A percentile compares a stretch with the other conserved stretches of the same genome.
Evolutionary conservation across 2,113 vertebrate genomes (phyloP).

Genomic region (Salvelinus namaycush): DNA sequence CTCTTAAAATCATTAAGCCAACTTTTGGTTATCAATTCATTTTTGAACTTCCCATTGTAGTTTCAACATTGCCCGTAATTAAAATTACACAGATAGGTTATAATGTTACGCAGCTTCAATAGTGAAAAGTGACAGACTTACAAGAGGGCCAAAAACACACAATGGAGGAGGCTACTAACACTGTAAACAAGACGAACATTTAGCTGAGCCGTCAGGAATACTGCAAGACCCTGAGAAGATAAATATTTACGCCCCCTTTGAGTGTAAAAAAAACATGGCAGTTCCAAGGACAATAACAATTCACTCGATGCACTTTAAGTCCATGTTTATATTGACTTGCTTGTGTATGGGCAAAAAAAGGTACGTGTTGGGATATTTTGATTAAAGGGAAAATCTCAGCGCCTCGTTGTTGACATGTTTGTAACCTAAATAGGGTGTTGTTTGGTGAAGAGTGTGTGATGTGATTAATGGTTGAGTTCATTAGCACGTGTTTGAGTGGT

Average conservation of each 20-base stretch:
- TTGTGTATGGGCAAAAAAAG: background rate
- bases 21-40: too few species aligned
- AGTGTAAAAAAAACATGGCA: conserved; percentile 52
- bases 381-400: too few species aligned
- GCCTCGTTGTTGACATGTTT: too few species aligned
- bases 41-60: too few species aligned
- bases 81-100: background rate
- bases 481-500: too few species aligned
- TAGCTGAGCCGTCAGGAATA: conserved; percentile 71
- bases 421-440: too few species aligned
- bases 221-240: conserved; percentile 53
- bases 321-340: background rate
- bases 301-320: background rate
- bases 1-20: too few species aligned
- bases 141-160: conserved; percentile 52
- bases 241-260: conserved; percentile 53
- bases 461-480: too few species aligned
- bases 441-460: too few species aligned
- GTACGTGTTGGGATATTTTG: background rate
- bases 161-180: conserved; percentile 69
- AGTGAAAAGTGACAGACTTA: conserved; percentile 23
- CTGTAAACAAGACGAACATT: conserved; percentile 70
- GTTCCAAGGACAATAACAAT: background rate
- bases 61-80: background rate
- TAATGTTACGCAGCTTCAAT: background rate